These are phyloP conservation scores for Bombus terrestris DNA, from an alignment of 1,140 invertebrate genomes.

Conservation along the genomic window DNA sequence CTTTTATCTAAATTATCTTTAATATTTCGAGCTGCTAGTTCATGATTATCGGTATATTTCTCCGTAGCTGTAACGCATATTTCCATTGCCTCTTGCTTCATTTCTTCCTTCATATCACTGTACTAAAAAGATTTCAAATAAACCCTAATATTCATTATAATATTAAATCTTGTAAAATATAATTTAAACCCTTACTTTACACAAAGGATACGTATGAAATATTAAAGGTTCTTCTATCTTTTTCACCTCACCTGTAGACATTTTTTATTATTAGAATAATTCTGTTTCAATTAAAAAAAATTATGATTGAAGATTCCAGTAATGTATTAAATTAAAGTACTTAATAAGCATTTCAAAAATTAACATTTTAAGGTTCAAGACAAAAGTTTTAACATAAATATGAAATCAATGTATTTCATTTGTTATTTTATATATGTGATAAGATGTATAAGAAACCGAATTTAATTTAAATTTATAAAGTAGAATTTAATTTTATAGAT, in stretches of 20 bases:
- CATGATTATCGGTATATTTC: conserved; percentile 92
- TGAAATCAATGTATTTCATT: neutral
- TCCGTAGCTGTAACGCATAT: conserved; percentile 95
- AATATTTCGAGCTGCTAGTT: conserved; percentile 90
- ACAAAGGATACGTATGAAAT: conserved; percentile 79
- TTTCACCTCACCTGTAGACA: conserved; percentile 77
- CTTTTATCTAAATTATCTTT: conserved; percentile 98
- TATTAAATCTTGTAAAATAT: neutral
- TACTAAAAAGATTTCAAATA: conserved; percentile 80
- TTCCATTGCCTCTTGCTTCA: conserved; percentile 94
- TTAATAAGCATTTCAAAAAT: neutral
- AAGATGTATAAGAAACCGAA: neutral
- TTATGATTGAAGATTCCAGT: no score
- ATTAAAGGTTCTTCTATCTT: conserved; percentile 77
- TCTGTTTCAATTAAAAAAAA: neutral
- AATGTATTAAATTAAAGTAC: neutral
- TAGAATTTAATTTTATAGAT: neutral
- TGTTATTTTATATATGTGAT: conserved; percentile 19
- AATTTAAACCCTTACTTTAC: conserved; percentile 70
- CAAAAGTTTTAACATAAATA: neutral
- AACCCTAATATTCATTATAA: neutral
- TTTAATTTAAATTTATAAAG: neutral
- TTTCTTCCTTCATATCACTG: conserved; percentile 96
- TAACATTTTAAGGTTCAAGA: neutral
- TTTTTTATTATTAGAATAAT: conserved; percentile 28